Evolutionary conservation across 2,797 vertebrate genomes (phyloP).

Genomic region (Adrianichthys oophorus): DNA sequence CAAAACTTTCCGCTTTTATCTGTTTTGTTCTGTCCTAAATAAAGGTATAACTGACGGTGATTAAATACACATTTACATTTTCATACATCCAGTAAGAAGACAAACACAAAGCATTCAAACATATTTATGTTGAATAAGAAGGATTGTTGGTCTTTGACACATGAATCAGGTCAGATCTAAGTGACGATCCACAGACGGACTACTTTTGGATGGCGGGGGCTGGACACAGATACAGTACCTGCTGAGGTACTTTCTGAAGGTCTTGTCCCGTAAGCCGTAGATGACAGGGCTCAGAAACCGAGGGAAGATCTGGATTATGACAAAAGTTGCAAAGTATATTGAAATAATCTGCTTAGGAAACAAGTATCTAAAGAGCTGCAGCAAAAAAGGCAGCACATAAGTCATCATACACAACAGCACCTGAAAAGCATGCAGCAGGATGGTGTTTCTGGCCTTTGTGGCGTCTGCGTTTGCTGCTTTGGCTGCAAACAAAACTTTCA

Average conservation of each 20-base stretch:
- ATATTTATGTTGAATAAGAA: no score
- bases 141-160: no score
- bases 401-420: constrained; percentile 59
- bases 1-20: no score
- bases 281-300: constrained; percentile 7
- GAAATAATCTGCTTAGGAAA: neutral
- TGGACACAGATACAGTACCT: constrained; percentile 12
- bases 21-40: no score
- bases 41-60: no score
- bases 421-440: constrained; percentile 55
- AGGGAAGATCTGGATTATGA: constrained; percentile 54
- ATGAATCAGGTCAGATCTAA: no score
- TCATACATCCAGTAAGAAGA: no score
- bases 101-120: no score
- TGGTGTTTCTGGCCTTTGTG: constrained; percentile 65
- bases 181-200: no score
- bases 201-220: neutral
- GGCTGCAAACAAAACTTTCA: constrained; percentile 56
- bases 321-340: constrained; percentile 48
- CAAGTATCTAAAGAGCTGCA: neutral
- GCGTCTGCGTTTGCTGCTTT: constrained; percentile 43
- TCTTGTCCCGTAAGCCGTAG: no score
- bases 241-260: no score
- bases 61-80: no score
- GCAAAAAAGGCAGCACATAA: constrained; percentile 28